phyloP scores from a whole-genome alignment of 2,113 vertebrate genomes.

The Eidolon helvum region DNA sequence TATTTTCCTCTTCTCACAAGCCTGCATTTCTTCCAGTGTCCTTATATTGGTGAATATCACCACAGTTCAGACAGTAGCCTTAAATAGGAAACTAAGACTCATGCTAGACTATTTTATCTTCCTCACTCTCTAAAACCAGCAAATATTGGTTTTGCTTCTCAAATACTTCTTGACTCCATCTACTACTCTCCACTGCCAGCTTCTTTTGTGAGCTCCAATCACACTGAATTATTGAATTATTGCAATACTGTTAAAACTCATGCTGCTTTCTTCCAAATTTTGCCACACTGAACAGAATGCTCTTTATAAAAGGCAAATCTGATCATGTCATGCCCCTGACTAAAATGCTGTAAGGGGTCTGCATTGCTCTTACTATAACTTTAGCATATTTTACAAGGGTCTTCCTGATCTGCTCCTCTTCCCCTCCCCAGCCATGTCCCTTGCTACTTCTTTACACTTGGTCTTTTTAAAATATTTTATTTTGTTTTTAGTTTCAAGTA shows the following conservation, averaged over 20 bases:
- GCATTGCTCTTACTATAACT: background rate
- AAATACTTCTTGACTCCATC: background rate
- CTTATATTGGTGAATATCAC: background rate
- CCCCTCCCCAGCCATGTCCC: background rate
- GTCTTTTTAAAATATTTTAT: background rate
- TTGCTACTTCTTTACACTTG: background rate
- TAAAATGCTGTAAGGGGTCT: background rate
- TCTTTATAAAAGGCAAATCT: background rate
- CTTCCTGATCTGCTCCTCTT: background rate
- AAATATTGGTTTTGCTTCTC: background rate
- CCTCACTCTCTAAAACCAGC: background rate
- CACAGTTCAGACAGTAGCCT: background rate
- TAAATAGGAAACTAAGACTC: background rate
- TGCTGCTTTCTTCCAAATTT: background rate
- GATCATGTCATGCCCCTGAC: background rate
- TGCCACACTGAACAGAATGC: background rate
- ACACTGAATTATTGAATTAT: background rate
- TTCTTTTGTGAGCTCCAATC: background rate
- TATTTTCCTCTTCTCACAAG: background rate
- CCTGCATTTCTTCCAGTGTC: background rate
- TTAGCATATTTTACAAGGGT: background rate
- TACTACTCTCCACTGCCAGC: background rate
- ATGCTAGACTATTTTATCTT: background rate
- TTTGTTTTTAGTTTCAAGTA: too few relatives aligned
- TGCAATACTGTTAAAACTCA: background rate